Evolutionary conservation across 2,113 vertebrate genomes (phyloP), one percentile per base, ranked within the genome.

Genomic region (Lampris incognitus): DNA sequence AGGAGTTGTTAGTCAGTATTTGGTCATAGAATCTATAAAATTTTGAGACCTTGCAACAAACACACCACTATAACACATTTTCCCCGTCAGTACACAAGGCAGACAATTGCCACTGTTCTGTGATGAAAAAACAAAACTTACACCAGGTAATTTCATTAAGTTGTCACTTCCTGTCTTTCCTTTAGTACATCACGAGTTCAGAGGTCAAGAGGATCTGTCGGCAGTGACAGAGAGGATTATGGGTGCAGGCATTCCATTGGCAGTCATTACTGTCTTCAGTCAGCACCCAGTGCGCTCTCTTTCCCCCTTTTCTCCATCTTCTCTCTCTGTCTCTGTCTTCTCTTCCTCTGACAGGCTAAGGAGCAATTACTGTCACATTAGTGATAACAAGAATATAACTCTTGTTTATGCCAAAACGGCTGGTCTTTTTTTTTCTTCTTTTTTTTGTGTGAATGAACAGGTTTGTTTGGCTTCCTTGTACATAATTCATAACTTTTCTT

Each of bases 311-410:
- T 76, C 73, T 82, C 87, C 85, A 86, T 92, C 85, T 69, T 88
- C 86, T 78, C 86, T 88, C 57, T 85, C 86, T 83, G 84, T 90
- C 86, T 91, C 88, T 87, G 88, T 84, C 85, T 84, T 89, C 88
- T 89, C 84, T 86, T 89, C 80, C 73, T 89, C 83, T 91, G 91
- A 91, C 92, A 91, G 88, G 87, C 91, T 90, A 91, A 92, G 88
- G 88, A 88, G 88, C 91, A 93, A 95, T 94, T 94, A 93, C 91
- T 95, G 88, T 94, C 91, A 93, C 95, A 93, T 93, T 93, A 94
- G 94, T 60, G 87, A 93, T 92, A 92, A 91, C 87, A 89, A 88
- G 76, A 83, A 79, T 83, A 86, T 81, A 84, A 86, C 86, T 88
- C 88, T 64, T 68, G 66, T 69, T 74, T 79, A 65, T 76, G 82